Percentiles rank a stretch among this genome's conserved stretches.
These are phyloP conservation scores for Amiota minor DNA, from an alignment of 2,888 invertebrate species.

Conservation along the genomic window DNA sequence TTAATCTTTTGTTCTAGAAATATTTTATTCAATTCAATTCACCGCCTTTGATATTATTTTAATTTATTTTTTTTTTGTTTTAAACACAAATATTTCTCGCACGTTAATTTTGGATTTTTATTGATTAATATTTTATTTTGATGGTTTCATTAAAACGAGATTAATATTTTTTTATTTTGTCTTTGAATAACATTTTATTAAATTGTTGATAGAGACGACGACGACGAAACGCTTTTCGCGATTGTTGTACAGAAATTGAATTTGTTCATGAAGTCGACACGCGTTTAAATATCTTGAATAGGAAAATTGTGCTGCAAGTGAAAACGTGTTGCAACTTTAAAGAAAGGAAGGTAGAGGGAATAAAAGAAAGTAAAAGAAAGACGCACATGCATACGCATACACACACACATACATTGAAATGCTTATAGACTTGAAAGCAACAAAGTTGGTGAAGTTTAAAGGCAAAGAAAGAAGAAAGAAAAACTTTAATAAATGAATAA, in stretches of 20 bases:
- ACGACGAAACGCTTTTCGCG: slow-evolving; percentile 39
- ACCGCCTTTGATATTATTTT: neutral
- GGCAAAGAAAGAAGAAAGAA: slow-evolving; percentile 17
- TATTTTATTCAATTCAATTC: neutral
- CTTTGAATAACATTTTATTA: neutral
- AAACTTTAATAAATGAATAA: neutral
- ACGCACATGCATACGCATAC: neutral
- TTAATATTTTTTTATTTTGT: neutral
- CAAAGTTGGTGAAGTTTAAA: no score
- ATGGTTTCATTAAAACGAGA: slow-evolving; percentile 35
- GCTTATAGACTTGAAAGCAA: no score
- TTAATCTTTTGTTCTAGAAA: slow-evolving; percentile 17
- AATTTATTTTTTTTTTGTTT: neutral
- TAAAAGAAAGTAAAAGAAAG: slow-evolving; percentile 41
- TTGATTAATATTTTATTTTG: slow-evolving; percentile 30
- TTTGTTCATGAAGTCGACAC: slow-evolving; percentile 44
- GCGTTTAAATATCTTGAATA: slow-evolving; percentile 58
- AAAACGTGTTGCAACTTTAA: slow-evolving; percentile 38
- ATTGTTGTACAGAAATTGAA: slow-evolving; percentile 55
- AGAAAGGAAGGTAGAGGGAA: neutral
- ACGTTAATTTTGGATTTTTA: slow-evolving; percentile 10
- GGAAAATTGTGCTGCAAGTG: slow-evolving; percentile 47
- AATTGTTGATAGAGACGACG: neutral
- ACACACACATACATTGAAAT: no score
- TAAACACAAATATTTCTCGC: slow-evolving; percentile 5